Evolutionary conservation across 2,797 vertebrate genomes (phyloP).

Genomic region (Diglossa cyanea): DNA sequence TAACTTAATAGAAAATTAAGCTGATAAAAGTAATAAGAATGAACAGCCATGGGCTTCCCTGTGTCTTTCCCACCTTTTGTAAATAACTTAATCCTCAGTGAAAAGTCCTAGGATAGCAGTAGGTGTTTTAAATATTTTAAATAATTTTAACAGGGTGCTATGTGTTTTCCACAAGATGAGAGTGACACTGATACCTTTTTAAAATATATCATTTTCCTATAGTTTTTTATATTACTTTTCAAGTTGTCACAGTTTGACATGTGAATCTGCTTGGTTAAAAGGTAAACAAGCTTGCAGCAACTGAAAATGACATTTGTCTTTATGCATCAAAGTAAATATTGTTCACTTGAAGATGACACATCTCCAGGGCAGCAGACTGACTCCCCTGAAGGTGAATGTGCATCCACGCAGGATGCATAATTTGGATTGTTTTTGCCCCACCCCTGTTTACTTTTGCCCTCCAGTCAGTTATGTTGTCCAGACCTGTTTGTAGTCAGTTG

Average conservation of each 20-base stretch:
- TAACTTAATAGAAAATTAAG: background rate
- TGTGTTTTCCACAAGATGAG: background rate
- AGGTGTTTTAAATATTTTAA: background rate
- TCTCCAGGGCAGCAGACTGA: constrained; percentile 14
- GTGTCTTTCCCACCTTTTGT: background rate
- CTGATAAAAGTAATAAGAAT: background rate
- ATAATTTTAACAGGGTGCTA: background rate
- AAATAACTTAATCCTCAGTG: background rate
- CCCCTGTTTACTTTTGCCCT: constrained; percentile 49
- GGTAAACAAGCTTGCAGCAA: background rate
- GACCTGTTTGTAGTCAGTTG: constrained; percentile 7
- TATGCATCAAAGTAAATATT: constrained; percentile 17
- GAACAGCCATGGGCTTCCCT: background rate
- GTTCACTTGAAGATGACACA: background rate
- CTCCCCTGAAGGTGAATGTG: constrained; percentile 9
- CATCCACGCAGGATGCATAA: background rate
- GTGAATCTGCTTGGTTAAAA: background rate
- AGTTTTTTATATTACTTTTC: background rate
- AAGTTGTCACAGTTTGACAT: background rate
- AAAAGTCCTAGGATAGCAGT: background rate
- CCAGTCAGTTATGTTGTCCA: constrained; percentile 24
- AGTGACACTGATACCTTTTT: background rate
- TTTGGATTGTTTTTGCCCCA: constrained; percentile 23
- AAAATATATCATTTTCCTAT: background rate
- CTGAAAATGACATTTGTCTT: constrained; percentile 40